Percentiles rank a stretch among this genome's conserved stretches.
Conservation (phyloP, 2,888 invertebrate genomes). For the Mythimna albipuncta region DNA sequence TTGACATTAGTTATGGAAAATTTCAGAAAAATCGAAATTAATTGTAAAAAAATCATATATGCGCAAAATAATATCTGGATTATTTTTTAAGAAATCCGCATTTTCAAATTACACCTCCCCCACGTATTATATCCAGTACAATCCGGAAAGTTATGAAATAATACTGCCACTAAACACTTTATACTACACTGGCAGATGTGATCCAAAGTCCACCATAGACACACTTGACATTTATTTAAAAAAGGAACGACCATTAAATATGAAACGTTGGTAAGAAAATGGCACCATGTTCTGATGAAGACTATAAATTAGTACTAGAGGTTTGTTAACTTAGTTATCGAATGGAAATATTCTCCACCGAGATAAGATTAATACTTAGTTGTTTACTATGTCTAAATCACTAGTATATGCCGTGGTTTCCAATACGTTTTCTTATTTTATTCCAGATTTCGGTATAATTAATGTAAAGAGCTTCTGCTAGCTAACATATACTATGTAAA, state of each 20-base stretch:
- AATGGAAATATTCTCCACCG: constrained; percentile 63
- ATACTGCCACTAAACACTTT: constrained; percentile 30
- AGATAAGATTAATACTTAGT: constrained; percentile 61
- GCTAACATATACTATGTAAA: too few species aligned
- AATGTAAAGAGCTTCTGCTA: too few species aligned
- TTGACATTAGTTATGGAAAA: too few species aligned
- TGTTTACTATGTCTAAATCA: constrained; percentile 43
- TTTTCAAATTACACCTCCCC: constrained; percentile 21
- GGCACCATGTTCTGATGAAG: constrained; percentile 16
- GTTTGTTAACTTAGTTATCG: constrained; percentile 37
- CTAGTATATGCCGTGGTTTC: constrained; percentile 28
- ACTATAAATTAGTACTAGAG: constrained; percentile 33
- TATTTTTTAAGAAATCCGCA: neutral
- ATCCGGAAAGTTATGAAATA: constrained; percentile 9
- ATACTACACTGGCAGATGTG: constrained; percentile 4
- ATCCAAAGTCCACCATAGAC: neutral
- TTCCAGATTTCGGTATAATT: neutral
- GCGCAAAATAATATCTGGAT: neutral
- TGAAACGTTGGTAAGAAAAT: constrained; percentile 12
- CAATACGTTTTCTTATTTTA: neutral
- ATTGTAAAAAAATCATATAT: neutral
- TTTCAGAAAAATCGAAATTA: neutral
- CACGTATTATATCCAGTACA: constrained; percentile 3
- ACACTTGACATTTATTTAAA: neutral
- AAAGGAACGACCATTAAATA: neutral